Percentiles rank a stretch among this genome's conserved stretches.
These are phyloP conservation scores for Entomobrya proxima DNA, from an alignment of 2,888 invertebrate genomes.

Conservation along the genomic window DNA sequence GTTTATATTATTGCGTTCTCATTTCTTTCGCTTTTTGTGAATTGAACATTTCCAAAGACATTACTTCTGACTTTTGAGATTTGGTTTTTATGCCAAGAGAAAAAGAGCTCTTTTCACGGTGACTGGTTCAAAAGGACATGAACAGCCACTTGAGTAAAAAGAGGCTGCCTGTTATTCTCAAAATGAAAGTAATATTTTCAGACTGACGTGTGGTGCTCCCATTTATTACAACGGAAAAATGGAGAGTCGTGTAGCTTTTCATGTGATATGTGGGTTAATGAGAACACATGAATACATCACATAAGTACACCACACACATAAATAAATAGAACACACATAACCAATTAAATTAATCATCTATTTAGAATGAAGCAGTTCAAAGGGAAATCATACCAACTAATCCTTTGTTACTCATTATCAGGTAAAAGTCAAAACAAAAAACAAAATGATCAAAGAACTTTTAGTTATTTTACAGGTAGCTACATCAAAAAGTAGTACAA, in stretches of 20 bases:
- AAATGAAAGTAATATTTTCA: not conserved
- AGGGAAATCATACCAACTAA: not conserved
- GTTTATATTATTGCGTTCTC: too few species aligned
- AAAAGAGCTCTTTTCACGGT: not conserved
- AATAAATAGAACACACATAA: too few species aligned
- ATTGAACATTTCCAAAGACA: not conserved
- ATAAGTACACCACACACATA: too few species aligned
- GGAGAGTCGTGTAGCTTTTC: too few species aligned
- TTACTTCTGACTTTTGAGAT: not conserved
- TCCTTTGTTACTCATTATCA: not conserved
- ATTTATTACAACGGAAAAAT: not conserved
- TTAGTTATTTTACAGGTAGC: too few species aligned
- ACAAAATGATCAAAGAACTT: not conserved
- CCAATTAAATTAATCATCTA: conserved; percentile 17
- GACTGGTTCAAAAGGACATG: not conserved
- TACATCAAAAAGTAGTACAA: too few species aligned
- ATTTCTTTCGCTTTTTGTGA: not conserved
- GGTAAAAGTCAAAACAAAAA: not conserved
- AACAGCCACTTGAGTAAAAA: not conserved
- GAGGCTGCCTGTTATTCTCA: too few species aligned
- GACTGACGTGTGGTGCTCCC: not conserved
- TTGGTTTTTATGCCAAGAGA: not conserved
- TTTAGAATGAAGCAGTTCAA: not conserved
- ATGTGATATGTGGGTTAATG: not conserved
- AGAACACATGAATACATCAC: too few species aligned